These are phyloP conservation scores for Drosophila rhopaloa DNA, from an alignment of 1,140 invertebrate species.

Conservation along the genomic window DNA sequence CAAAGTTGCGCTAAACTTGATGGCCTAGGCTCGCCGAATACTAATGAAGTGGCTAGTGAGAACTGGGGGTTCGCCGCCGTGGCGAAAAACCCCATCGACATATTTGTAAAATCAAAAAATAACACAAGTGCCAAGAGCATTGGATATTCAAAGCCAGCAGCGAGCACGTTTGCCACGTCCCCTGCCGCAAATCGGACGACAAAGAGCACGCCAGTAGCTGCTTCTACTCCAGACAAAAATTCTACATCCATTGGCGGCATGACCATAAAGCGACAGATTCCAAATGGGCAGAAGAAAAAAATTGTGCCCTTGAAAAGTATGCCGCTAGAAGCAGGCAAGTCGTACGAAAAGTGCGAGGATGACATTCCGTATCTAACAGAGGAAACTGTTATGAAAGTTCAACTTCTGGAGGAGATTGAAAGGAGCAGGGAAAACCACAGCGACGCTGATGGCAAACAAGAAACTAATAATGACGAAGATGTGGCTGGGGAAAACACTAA, in stretches of 20 bases:
- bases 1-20: slow-evolving; percentile 46
- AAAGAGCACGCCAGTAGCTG: slow-evolving; percentile 15
- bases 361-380: slow-evolving; percentile 81
- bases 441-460: slow-evolving; percentile 16
- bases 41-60: slow-evolving; percentile 84
- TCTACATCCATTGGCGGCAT: slow-evolving; percentile 2
- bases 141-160: slow-evolving; percentile 32
- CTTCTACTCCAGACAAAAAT: slow-evolving; percentile 21
- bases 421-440: slow-evolving; percentile 33
- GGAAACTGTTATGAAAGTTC: slow-evolving; percentile 74
- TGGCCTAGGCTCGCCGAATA: slow-evolving; percentile 35
- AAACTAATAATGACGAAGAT: slow-evolving; percentile 18
- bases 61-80: slow-evolving; percentile 92
- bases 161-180: slow-evolving; percentile 20
- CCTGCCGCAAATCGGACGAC: slow-evolving; percentile 17
- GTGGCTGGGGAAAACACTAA: slow-evolving; percentile 19
- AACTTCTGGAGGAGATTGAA: slow-evolving; percentile 62
- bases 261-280: slow-evolving; percentile 13
- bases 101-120: slow-evolving; percentile 71
- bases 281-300: slow-evolving; percentile 62
- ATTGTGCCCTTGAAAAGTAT: slow-evolving; percentile 71
- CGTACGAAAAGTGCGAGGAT: slow-evolving; percentile 59
- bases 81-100: slow-evolving; percentile 86
- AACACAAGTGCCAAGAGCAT: slow-evolving; percentile 37
- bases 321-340: slow-evolving; percentile 64